phyloP scores from a whole-genome alignment of 2,113 vertebrate genomes.

The Ancistrus triradiatus region DNA sequence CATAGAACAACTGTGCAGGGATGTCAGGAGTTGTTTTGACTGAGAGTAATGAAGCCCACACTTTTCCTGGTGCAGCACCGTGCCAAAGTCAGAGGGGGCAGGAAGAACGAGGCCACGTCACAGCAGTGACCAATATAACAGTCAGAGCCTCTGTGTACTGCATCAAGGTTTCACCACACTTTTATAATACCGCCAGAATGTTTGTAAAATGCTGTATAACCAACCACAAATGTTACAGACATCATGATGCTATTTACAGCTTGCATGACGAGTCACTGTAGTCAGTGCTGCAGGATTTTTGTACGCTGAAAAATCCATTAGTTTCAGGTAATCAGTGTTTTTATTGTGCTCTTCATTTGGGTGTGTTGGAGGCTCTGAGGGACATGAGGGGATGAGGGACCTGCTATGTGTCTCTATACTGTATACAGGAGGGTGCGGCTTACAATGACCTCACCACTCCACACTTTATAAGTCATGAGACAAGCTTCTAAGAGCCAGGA shows the following conservation, averaged over 20 bases:
- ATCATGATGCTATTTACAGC: neutral
- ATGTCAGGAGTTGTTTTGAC: slow-evolving; percentile 66
- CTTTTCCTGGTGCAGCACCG: slow-evolving; percentile 36
- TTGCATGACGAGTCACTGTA: neutral
- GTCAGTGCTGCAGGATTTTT: neutral
- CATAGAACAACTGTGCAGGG: slow-evolving; percentile 50
- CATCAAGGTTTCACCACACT: neutral
- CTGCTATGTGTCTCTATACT: slow-evolving; percentile 8
- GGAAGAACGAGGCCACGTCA: neutral
- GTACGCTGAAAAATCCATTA: neutral
- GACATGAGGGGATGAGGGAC: slow-evolving; percentile 13
- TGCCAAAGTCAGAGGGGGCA: neutral
- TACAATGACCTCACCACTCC: slow-evolving; percentile 36
- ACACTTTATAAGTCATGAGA: slow-evolving; percentile 29
- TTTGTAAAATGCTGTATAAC: neutral
- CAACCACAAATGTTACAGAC: neutral
- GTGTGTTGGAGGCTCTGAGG: neutral
- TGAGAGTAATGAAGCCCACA: slow-evolving; percentile 60
- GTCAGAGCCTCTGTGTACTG: neutral
- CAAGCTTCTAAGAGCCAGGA: slow-evolving; percentile 12
- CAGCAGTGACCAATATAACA: neutral
- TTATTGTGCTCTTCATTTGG: neutral
- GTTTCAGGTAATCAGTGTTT: neutral
- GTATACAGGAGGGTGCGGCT: slow-evolving; percentile 36
- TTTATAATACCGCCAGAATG: neutral